phyloP scores from a whole-genome alignment of 2,113 vertebrate species.

The Apeltes quadracus region DNA sequence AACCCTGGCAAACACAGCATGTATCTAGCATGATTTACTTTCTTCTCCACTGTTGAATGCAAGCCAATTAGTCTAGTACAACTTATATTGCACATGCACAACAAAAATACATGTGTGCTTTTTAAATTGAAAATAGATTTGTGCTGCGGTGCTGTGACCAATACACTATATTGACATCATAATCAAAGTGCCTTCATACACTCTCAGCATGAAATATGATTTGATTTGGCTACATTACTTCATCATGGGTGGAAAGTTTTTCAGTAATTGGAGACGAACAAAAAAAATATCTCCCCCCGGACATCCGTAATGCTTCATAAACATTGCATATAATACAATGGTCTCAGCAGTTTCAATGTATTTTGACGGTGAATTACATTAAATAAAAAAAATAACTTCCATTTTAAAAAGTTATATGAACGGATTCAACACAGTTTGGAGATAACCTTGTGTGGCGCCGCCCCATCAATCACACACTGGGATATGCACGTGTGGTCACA shows the following conservation, averaged over 20 bases:
- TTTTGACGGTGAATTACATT: background rate
- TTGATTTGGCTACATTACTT: conserved; percentile 35
- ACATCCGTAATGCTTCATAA: conserved; percentile 24
- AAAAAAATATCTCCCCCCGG: background rate
- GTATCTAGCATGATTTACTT: background rate
- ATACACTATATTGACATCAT: background rate
- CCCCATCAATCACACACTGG: background rate
- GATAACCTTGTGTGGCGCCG: conserved; percentile 4
- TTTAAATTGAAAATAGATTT: conserved; percentile 47
- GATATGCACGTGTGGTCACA: conserved; percentile 14
- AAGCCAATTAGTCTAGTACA: conserved; percentile 19
- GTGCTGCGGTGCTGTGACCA: conserved; percentile 43
- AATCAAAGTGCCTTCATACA: conserved; percentile 18
- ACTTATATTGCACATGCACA: conserved; percentile 8
- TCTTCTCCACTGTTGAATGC: conserved; percentile 2
- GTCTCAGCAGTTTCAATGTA: conserved; percentile 13
- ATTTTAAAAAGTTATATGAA: conserved; percentile 14
- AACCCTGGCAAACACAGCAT: conserved; percentile 2
- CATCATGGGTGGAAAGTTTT: background rate
- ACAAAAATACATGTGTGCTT: conserved; percentile 49
- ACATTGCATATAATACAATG: background rate
- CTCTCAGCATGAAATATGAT: conserved; percentile 21
- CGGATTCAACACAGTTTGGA: background rate
- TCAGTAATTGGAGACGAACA: conserved; percentile 4
- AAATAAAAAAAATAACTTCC: conserved; percentile 13